Evolutionary conservation across 2,113 vertebrate genomes (phyloP), one percentile per base, ranked within the genome.

Genomic region (Hystrix cristata): DNA sequence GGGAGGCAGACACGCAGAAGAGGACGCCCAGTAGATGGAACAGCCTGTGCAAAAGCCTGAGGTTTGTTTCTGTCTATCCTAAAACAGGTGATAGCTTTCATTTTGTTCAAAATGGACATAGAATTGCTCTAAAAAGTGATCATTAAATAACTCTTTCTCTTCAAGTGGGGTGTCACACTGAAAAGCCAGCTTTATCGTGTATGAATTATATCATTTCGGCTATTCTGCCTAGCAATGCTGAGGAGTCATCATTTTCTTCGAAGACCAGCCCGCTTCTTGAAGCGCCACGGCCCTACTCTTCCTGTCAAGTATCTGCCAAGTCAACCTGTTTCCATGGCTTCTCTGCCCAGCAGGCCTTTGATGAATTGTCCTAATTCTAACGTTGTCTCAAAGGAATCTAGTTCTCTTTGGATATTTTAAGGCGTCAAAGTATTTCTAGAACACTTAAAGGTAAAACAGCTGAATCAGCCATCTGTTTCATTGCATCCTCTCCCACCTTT

Each of bases 311-410:
- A 53, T 3, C 25, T 69, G 65, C 74, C 78, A 86, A 72, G 21
- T 55, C 60, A 53, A 72, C 16, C 46, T 91, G 27, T 16, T 27
- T 16, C 71, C 27, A 14, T 18, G 62, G 64, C 16, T 87, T 91
- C 72, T 89, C 95, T 74, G 85, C 67, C 80, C 93, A 94, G 51
- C n/a, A 64, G 38, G 87, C 87, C 53, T 94, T 87, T 92, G 57
- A 76, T 59, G 84, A 94, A 84, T 53, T 90, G 38, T 76, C 87
- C 21, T 86, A 38, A 79, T 60, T 90, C 34, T 80, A 88, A 71
- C 74, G 65, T 29, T 71, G 64, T 80, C 51, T 94, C 88, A 84
- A 85, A 83, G 51, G 13, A 84, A 87, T 27, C 4, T 43, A 57
- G 21, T n/a, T 96, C n/a, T 87, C 67, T 81, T 38, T 84, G 59